Evolutionary conservation across 2,888 invertebrate genomes (phyloP), one percentile per base, ranked within the genome.

Genomic region (Aporophyla lueneburgensis): DNA sequence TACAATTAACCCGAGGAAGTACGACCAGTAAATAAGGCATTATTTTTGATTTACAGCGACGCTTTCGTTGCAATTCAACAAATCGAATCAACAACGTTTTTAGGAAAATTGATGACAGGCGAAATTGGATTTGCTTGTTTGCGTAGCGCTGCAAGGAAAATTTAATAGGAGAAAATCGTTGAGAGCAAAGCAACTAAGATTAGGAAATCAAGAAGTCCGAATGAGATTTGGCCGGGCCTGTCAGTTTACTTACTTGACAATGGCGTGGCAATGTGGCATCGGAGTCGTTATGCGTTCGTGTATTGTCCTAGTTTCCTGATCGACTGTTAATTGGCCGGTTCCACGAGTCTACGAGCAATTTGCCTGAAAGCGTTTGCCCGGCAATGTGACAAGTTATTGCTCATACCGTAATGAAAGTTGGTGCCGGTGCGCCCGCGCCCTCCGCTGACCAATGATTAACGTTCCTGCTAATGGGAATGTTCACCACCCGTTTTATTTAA

Each of bases 111-210:
- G 86, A 88, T 84, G 88, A 79, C 81, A 84, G 54, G 69, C 71
- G 84, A 87, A 91, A 90, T 90, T 89, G 87, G 58, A 81, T 86
- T 88, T 81, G 80, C 88, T 89, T 90, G 87, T 88, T 91, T 88
- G 87, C 77, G 67, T 66, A 74, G 74, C 67, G 72, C 65, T 78
- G 69, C 84, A 76, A 83, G 74, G 74, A 74, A 81, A 80, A 83
- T 86, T 84, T 86, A 87, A 85, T 85, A 79, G 82, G 74, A 84
- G 86, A 83, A 86, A 89, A 89, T 89, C 84, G 83, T 76, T 74
- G 78, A 80, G 79, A 85, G 74, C 65, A 65, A 80, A 67, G 54
- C 71, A 81, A 84, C 81, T 77, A 61, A n/a, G 76, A 84, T 87
- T 82, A 78, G 88, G 81, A 87, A 89, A 89, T 86, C 62, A 85